Conservation (phyloP, 1,140 invertebrate species). For the Rhagoletis pomonella region DNA sequence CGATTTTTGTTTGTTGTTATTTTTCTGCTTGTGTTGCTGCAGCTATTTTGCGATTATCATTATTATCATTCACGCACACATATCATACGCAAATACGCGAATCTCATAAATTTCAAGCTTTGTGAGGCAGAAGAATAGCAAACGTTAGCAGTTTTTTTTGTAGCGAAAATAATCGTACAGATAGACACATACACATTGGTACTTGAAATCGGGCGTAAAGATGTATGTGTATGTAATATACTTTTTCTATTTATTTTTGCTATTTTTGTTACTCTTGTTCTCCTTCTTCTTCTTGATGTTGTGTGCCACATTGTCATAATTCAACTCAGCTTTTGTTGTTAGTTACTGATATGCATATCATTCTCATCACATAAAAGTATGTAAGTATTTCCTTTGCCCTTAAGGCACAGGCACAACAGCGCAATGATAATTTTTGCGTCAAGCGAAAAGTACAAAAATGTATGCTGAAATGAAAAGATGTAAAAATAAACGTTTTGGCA, state of each 20-base stretch:
- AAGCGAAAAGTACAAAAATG: not conserved
- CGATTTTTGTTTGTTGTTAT: not conserved
- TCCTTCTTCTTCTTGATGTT: not conserved
- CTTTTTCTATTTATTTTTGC: not conserved
- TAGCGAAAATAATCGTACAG: not conserved
- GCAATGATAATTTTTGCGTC: not conserved
- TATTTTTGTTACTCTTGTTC: not conserved
- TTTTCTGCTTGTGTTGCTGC: not conserved
- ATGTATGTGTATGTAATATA: too few species aligned
- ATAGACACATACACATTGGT: not conserved
- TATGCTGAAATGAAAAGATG: not conserved
- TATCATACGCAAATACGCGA: constrained; percentile 32
- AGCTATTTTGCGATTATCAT: constrained; percentile 38
- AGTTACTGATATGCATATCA: constrained; percentile 11
- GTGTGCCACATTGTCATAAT: constrained; percentile 42
- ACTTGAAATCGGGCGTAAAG: too few species aligned
- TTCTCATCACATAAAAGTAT: not conserved
- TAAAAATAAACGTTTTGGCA: constrained; percentile 8
- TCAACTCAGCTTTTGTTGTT: not conserved
- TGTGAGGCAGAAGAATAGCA: constrained; percentile 24
- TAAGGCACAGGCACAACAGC: not conserved
- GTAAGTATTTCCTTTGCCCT: constrained; percentile 34
- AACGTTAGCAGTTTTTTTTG: constrained; percentile 12
- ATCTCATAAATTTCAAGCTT: constrained; percentile 15
- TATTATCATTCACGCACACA: constrained; percentile 47